Evolutionary conservation across 2,888 invertebrate genomes (phyloP).

Genomic region (Papilio demoleus): DNA sequence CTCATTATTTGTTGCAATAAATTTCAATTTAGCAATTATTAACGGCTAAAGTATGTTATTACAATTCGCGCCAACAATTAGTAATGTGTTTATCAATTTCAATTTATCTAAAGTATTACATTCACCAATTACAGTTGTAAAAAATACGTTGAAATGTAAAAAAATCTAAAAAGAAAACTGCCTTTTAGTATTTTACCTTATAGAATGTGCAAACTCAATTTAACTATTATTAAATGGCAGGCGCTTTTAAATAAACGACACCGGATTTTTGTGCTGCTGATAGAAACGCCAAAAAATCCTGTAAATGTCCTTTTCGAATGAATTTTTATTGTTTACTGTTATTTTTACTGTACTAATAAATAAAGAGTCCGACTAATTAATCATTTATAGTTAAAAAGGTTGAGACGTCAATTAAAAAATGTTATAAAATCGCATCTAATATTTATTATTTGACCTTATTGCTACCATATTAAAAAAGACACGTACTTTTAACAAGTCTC

Average conservation of each 20-base stretch:
- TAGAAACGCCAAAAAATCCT: too few relatives aligned
- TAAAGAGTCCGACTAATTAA: not conserved
- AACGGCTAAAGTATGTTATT: not conserved
- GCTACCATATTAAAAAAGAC: not conserved
- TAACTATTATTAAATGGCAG: not conserved
- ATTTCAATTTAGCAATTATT: not conserved
- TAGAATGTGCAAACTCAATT: not conserved
- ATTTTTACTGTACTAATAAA: too few relatives aligned
- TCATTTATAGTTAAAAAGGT: not conserved
- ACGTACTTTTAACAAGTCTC: conserved; percentile 24
- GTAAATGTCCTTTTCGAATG: too few relatives aligned
- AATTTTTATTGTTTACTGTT: too few relatives aligned
- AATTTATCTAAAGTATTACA: not conserved
- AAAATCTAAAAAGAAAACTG: not conserved
- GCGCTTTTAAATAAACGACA: not conserved
- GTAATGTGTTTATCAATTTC: not conserved
- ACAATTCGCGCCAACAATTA: not conserved
- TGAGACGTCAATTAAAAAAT: not conserved
- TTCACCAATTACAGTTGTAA: too few relatives aligned
- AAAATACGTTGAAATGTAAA: not conserved
- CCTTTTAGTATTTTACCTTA: not conserved
- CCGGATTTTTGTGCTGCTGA: not conserved
- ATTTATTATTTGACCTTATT: conserved; percentile 2
- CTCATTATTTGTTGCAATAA: not conserved
- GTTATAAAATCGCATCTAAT: not conserved